Conservation (phyloP, 2,888 invertebrate species). For the Notocelia uddmanniana region DNA sequence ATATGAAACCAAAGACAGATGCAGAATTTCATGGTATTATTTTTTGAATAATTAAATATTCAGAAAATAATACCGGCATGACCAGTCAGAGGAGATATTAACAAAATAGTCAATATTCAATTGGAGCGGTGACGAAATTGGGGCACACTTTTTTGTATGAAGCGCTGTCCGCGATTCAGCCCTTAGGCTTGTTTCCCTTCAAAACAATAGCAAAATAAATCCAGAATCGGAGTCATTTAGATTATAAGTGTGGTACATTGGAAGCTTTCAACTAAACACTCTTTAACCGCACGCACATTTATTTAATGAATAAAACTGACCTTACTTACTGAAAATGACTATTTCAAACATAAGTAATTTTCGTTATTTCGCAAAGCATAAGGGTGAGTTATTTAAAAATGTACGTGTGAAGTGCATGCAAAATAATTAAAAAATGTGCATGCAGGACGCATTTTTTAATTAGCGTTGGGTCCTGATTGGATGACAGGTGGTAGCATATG, state of each 20-base stretch:
- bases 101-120: neutral
- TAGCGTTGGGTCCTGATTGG: conserved; percentile 6
- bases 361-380: conserved; percentile 42
- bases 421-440: neutral
- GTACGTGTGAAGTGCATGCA: neutral
- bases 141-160: neutral
- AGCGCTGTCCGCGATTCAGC: neutral
- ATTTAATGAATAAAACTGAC: conserved; percentile 23
- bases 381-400: neutral
- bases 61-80: too few species aligned
- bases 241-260: too few species aligned
- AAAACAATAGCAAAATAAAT: too few species aligned
- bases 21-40: too few species aligned
- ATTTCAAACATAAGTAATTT: neutral
- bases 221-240: too few species aligned
- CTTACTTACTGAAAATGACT: neutral
- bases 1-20: too few species aligned
- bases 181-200: too few species aligned
- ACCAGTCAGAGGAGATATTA: too few species aligned
- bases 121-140: neutral
- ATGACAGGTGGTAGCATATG: conserved; percentile 17
- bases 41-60: too few species aligned
- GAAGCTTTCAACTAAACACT: neutral
- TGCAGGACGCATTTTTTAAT: too few species aligned
- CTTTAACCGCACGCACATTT: neutral